A percentile compares a stretch with the other conserved stretches of the same genome.
Conservation (phyloP, 2,797 vertebrate genomes). For the Dallia pectoralis region DNA sequence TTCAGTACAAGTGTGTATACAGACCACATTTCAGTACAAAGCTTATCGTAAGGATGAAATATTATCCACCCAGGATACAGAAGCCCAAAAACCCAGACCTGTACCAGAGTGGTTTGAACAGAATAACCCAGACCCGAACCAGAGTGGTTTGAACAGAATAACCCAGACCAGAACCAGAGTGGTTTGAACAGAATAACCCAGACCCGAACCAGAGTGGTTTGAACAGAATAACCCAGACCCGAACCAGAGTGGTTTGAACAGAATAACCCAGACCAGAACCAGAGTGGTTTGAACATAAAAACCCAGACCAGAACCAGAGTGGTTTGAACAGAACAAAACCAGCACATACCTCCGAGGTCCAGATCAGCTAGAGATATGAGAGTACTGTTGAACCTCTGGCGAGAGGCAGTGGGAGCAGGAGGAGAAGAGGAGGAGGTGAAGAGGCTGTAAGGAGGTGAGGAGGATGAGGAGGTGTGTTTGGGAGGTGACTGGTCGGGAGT, state of each 20-base stretch:
- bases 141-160: neutral
- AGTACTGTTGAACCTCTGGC: slow-evolving; percentile 25
- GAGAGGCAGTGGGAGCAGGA: neutral
- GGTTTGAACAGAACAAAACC: neutral
- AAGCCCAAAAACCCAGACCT: too few species aligned
- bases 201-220: neutral
- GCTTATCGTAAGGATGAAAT: too few species aligned
- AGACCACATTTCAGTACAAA: too few species aligned
- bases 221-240: neutral
- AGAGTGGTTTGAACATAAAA: too few species aligned
- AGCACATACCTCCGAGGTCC: slow-evolving; percentile 66
- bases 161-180: too few species aligned
- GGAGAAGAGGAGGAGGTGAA: slow-evolving; percentile 16
- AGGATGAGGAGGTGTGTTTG: neutral
- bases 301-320: neutral
- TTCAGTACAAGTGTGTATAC: too few species aligned
- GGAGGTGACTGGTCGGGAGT: slow-evolving; percentile 29
- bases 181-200: neutral
- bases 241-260: neutral
- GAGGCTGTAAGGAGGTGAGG: slow-evolving; percentile 4
- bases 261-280: too few species aligned
- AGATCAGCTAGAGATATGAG: slow-evolving; percentile 57
- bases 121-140: too few species aligned
- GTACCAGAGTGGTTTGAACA: neutral
- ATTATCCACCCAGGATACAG: too few species aligned